A percentile compares a stretch with the other conserved stretches of the same genome.
Evolutionary conservation across 2,113 vertebrate species (phyloP).

Genomic region (Siniperca knerii): DNA sequence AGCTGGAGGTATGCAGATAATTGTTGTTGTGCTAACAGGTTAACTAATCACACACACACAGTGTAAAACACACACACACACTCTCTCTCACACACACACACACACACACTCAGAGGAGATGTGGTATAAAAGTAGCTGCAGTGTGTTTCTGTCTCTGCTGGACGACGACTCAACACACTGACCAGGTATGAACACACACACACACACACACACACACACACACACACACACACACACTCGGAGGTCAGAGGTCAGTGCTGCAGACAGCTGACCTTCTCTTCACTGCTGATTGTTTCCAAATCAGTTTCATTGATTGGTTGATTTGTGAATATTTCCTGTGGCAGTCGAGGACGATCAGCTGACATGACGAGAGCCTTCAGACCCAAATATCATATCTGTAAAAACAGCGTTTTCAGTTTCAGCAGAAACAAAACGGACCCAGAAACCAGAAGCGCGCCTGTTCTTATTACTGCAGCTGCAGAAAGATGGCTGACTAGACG

Average conservation of each 20-base stretch:
- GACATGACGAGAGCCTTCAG: too few relatives aligned
- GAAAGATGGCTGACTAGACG: too few relatives aligned
- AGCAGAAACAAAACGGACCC: too few relatives aligned
- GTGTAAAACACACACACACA: neutral
- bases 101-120: neutral
- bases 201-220: slow-evolving; percentile 20
- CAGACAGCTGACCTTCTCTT: too few relatives aligned
- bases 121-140: slow-evolving; percentile 56
- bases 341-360: too few relatives aligned
- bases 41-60: slow-evolving; percentile 15
- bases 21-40: slow-evolving; percentile 47
- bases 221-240: slow-evolving; percentile 11
- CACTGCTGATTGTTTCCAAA: too few relatives aligned
- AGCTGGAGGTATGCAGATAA: slow-evolving; percentile 28
- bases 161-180: neutral
- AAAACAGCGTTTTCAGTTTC: too few relatives aligned
- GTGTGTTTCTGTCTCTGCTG: slow-evolving; percentile 26
- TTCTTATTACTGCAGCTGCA: too few relatives aligned
- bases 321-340: too few relatives aligned
- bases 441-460: too few relatives aligned
- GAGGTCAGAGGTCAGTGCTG: neutral
- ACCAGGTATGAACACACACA: slow-evolving; percentile 42
- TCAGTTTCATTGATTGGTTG: too few relatives aligned
- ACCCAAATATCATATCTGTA: too few relatives aligned
- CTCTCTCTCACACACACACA: neutral